Evolutionary conservation across 2,888 invertebrate species (phyloP).

Genomic region (Clostera curtula): DNA sequence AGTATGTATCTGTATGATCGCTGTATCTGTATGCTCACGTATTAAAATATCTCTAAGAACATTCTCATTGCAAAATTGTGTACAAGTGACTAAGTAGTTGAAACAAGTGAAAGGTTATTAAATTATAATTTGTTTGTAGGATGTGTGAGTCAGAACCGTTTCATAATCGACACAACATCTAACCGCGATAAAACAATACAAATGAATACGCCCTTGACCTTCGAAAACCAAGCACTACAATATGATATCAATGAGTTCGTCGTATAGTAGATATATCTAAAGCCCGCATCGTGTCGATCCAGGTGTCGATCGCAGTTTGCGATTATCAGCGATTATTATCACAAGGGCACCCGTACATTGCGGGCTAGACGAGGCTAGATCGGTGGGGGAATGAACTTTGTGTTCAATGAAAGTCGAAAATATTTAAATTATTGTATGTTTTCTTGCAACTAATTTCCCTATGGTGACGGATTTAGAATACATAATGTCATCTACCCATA

Average conservation of each 20-base stretch:
- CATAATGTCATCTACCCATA: too few relatives aligned
- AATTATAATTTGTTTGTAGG: neutral
- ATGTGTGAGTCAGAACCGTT: neutral
- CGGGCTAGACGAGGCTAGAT: slow-evolving; percentile 30
- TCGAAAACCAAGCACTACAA: slow-evolving; percentile 21
- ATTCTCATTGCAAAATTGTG: too few relatives aligned
- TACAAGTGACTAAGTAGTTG: too few relatives aligned
- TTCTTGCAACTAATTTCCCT: too few relatives aligned
- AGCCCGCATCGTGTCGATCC: slow-evolving; percentile 59
- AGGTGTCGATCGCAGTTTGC: slow-evolving; percentile 60
- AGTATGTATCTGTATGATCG: too few relatives aligned
- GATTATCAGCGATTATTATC: slow-evolving; percentile 60
- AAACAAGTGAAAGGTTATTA: neutral
- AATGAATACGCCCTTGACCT: slow-evolving; percentile 29
- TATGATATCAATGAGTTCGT: slow-evolving; percentile 26
- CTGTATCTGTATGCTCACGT: too few relatives aligned
- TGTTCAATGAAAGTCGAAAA: slow-evolving; percentile 22
- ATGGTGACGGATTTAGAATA: too few relatives aligned
- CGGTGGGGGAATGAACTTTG: slow-evolving; percentile 34
- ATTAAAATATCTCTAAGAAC: too few relatives aligned
- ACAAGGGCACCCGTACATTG: slow-evolving; percentile 57
- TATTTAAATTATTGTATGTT: too few relatives aligned
- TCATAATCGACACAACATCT: slow-evolving; percentile 7
- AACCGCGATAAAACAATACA: slow-evolving; percentile 16
- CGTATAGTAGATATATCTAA: slow-evolving; percentile 26